Evolutionary conservation across 2,797 vertebrate species (phyloP).

Genomic region (Microhierax caerulescens): DNA sequence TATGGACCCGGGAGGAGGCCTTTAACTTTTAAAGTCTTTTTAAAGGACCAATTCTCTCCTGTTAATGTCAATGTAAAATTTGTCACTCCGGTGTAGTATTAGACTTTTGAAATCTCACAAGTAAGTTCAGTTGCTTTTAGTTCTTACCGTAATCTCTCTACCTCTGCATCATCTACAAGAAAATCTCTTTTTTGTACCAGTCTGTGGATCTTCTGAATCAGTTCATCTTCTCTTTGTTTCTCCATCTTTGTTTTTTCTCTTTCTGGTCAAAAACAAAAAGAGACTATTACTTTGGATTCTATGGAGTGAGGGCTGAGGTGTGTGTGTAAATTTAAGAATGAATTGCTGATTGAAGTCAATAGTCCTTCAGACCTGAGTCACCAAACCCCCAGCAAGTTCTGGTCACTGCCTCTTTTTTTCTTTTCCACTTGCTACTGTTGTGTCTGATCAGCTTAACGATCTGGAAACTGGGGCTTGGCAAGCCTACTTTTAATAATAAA

Average conservation of each 20-base stretch:
- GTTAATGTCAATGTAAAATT: neutral
- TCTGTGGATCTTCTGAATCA: constrained; percentile 96
- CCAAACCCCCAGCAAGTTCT: neutral
- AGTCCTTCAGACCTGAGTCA: neutral
- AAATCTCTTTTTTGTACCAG: constrained; percentile 98
- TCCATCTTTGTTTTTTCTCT: constrained; percentile 90
- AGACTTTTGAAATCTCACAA: neutral
- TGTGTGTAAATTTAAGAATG: neutral
- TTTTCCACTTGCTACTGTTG: neutral
- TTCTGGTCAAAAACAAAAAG: constrained; percentile 75
- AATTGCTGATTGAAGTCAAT: neutral
- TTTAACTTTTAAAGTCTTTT: neutral
- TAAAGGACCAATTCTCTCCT: neutral
- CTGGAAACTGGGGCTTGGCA: neutral
- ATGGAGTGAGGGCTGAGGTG: neutral
- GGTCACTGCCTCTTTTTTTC: neutral
- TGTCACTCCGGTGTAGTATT: neutral
- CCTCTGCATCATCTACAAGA: constrained; percentile 96
- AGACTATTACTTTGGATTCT: neutral
- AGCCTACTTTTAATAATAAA: neutral
- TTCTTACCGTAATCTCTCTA: constrained; percentile 92
- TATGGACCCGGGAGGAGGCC: neutral
- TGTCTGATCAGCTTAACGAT: neutral
- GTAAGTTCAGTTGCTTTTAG: neutral
- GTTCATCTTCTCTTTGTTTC: constrained; percentile 89